Conservation (phyloP, 2,113 vertebrate species). For the Phaethon lepturus region DNA sequence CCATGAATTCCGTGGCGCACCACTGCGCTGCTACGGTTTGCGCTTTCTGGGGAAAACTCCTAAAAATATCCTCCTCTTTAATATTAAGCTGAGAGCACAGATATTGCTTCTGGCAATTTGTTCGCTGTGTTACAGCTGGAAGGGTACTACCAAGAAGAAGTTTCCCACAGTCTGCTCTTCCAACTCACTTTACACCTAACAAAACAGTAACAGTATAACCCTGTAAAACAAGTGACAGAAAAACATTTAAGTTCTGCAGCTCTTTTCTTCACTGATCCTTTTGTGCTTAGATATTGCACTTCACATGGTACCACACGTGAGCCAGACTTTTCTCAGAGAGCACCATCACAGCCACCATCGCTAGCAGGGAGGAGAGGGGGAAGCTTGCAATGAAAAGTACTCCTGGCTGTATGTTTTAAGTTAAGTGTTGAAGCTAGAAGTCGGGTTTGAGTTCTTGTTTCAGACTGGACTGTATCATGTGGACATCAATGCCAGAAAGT, state of each 20-base stretch:
- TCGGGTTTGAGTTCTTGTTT: background rate
- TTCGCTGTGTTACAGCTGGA: background rate
- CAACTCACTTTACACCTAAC: background rate
- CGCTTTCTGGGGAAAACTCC: background rate
- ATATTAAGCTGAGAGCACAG: background rate
- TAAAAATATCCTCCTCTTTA: conserved; percentile 14
- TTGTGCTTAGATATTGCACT: background rate
- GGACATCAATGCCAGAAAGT: background rate
- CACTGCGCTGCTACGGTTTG: background rate
- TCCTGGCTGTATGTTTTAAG: background rate
- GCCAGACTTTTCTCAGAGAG: background rate
- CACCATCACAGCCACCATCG: background rate
- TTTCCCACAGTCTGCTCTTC: background rate
- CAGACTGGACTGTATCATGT: rapidly evolving
- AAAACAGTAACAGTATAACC: background rate
- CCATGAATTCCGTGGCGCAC: background rate
- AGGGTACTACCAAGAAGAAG: background rate
- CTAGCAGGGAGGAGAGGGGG: background rate
- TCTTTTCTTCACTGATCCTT: background rate
- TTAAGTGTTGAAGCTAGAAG: background rate
- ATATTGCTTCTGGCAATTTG: conserved; percentile 22
- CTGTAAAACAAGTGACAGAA: background rate
- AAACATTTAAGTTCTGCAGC: background rate
- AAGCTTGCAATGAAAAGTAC: background rate
- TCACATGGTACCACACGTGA: background rate